phyloP scores from a whole-genome alignment of 2,888 invertebrate genomes.

The Eristalinus aeneus region DNA sequence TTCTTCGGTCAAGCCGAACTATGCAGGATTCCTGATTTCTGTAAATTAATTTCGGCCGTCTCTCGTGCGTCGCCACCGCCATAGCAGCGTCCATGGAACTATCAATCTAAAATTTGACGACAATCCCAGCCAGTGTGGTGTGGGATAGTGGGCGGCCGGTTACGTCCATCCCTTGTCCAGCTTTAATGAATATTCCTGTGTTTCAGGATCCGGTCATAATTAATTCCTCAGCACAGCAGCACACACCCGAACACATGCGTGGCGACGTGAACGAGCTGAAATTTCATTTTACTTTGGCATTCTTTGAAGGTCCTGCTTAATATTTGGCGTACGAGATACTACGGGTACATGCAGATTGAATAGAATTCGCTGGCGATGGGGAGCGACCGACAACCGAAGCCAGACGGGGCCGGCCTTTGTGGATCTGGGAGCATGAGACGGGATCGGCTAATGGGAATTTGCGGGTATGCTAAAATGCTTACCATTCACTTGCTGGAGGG shows the following conservation, averaged over 20 bases:
- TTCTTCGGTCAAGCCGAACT: slow-evolving; percentile 60
- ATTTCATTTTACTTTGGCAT: slow-evolving; percentile 65
- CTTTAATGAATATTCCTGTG: slow-evolving; percentile 55
- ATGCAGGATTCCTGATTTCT: slow-evolving; percentile 62
- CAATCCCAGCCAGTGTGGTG: slow-evolving; percentile 20
- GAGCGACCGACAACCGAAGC: neutral
- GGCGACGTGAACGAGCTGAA: slow-evolving; percentile 19
- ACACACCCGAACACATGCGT: neutral
- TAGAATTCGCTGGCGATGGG: slow-evolving; percentile 31
- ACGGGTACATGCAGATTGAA: slow-evolving; percentile 39
- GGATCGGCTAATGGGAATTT: slow-evolving; percentile 33
- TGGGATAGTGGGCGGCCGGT: neutral
- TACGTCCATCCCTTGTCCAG: slow-evolving; percentile 27
- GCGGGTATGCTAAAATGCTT: slow-evolving; percentile 52
- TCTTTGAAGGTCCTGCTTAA: slow-evolving; percentile 57
- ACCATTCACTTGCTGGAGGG: neutral
- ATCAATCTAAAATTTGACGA: slow-evolving; percentile 73
- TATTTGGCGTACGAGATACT: slow-evolving; percentile 25
- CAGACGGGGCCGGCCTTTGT: slow-evolving; percentile 5
- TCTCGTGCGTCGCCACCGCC: too few relatives aligned
- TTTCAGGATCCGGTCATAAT: slow-evolving; percentile 51
- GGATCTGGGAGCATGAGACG: neutral
- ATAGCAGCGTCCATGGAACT: slow-evolving; percentile 53
- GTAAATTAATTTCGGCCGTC: slow-evolving; percentile 64
- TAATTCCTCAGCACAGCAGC: slow-evolving; percentile 39